Base-by-base conservation (phyloP, 2,113 vertebrate genomes). In the Cyphomyrus discorhynchus region DNA sequence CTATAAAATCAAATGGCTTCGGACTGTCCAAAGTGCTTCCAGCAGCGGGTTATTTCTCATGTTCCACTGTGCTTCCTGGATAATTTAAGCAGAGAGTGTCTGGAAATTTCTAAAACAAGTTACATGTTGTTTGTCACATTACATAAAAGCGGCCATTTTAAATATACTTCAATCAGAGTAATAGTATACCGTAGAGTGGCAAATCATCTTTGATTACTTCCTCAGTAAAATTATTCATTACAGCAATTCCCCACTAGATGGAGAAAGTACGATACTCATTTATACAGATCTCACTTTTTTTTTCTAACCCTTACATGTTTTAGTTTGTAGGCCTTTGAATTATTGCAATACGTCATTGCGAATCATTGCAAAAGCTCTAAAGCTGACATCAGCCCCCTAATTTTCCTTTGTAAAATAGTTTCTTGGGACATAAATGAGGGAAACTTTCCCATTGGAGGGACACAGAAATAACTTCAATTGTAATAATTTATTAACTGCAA, bases 11-110 rank as follows among this genome's bases (percentile, higher is more conserved):
- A 50, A 89, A 90, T 89, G 89, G 92, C 93, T 93, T 93, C 89
- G 91, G 91, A 62, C 21, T 88, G 94, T 92, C 94, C 92, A 93
- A 31, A 91, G 94, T 92, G 95, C 95, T 95, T 96, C 95, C 95
- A 95, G 92, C 6, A 88, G 89, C 91, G 91, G 89, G 88, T 19
- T 92, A 91, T 89, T 93, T 92, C 92, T 93, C 92, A 91, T 90
- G 77, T 92, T 95, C 91, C 93, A 93, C 88, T 91, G 95, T 95
- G 95, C 96, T 96, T 96, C 96, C 96, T 95, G 58, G 90, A 92
- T 90, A 90, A 93, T 87, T 82, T 92, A 89, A 88, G 91, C 58
- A 80, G 87, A 84, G 82, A 13, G 87, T 46, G 50, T 89, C 88
- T 91, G 86, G 89, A 90, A 91, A 88, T 92, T 91, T 92, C 45